Conservation (phyloP, 2,888 invertebrate species). For the Tetramorium bicarinatum region DNA sequence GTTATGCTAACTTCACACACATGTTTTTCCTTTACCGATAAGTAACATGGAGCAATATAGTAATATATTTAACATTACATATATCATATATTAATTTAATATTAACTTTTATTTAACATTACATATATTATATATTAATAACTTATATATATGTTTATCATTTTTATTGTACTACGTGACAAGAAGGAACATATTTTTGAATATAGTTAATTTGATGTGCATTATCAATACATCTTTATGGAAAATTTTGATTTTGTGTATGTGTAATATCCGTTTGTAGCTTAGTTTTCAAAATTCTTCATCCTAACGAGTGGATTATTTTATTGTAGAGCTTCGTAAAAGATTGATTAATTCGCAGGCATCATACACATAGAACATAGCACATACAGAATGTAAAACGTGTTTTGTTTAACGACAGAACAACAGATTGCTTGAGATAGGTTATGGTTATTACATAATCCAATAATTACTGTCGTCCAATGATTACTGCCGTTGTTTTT, state of each 20-base stretch:
- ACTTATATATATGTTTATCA: background rate
- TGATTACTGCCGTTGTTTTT: slow-evolving; percentile 38
- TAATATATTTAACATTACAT: background rate
- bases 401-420: slow-evolving; percentile 54
- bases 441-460: slow-evolving; percentile 59
- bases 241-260: background rate
- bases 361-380: background rate
- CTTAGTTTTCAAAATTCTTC: slow-evolving; percentile 21
- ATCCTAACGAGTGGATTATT: slow-evolving; percentile 42
- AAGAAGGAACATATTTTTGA: background rate
- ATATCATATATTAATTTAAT: too few relatives aligned
- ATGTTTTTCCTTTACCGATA: slow-evolving; percentile 12
- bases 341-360: slow-evolving; percentile 52
- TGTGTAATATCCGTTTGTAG: slow-evolving; percentile 13
- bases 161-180: background rate
- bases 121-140: background rate
- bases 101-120: slow-evolving; percentile 2
- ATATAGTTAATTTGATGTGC: background rate
- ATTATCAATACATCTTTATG: background rate
- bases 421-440: slow-evolving; percentile 64
- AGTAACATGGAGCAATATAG: background rate
- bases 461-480: slow-evolving; percentile 57
- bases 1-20: too few relatives aligned
- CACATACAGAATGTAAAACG: slow-evolving; percentile 15
- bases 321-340: slow-evolving; percentile 53